Conservation (phyloP, 2,888 invertebrate genomes). For the Rhimphoctona megacephalus region DNA sequence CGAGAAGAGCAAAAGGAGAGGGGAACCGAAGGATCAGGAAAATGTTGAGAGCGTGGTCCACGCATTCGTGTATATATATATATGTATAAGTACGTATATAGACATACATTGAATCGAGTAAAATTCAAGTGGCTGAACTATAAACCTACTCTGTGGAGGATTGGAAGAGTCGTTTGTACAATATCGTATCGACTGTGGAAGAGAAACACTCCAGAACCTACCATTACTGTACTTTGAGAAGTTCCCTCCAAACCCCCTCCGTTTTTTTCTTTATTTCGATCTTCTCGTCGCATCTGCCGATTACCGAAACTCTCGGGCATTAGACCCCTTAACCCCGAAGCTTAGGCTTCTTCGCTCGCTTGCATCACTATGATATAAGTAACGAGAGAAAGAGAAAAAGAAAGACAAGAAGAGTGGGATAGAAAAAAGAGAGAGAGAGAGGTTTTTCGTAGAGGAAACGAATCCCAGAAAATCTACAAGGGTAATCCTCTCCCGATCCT, state of each 20-base stretch:
- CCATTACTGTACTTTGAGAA: constrained; percentile 6
- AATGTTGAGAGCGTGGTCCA: constrained; percentile 28
- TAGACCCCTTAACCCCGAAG: constrained; percentile 43
- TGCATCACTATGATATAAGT: constrained; percentile 28
- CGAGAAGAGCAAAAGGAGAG: constrained; percentile 64
- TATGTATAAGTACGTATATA: background rate
- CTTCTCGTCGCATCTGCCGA: constrained; percentile 68
- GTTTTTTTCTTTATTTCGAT: constrained; percentile 44
- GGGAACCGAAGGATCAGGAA: constrained; percentile 11
- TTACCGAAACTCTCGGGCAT: constrained; percentile 62
- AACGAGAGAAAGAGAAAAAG: background rate
- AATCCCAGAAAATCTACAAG: constrained; percentile 36
- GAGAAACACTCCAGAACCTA: constrained; percentile 31
- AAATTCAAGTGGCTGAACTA: constrained; percentile 67
- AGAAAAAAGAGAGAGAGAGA: background rate
- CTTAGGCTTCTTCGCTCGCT: constrained; percentile 35
- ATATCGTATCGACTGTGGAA: constrained; percentile 53
- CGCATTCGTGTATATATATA: background rate
- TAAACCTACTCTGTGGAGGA: constrained; percentile 58
- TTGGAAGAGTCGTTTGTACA: constrained; percentile 61
- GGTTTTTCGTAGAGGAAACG: constrained; percentile 19
- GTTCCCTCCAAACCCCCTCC: constrained; percentile 3
- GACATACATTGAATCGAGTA: constrained; percentile 52
- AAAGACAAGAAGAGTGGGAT: background rate
- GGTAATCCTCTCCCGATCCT: constrained; percentile 39